Conservation (phyloP, 2,797 vertebrate species). For the Malurus leucopterus region DNA sequence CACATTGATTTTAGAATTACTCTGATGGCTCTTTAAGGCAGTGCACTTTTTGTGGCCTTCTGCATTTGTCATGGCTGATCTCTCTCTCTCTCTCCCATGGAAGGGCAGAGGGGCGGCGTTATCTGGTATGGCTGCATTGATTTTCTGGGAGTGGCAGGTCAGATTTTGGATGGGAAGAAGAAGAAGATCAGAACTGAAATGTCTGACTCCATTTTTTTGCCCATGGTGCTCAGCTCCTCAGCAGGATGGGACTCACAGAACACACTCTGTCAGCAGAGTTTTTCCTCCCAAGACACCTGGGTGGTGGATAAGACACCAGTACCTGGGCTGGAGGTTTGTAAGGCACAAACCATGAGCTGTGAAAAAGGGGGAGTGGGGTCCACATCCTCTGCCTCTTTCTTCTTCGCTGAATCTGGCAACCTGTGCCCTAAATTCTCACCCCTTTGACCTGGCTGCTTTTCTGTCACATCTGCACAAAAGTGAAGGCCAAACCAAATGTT, state of each 20-base stretch:
- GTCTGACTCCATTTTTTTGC: neutral
- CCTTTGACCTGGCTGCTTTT: neutral
- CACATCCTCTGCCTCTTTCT: rapidly evolving
- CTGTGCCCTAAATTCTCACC: neutral
- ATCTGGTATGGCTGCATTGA: neutral
- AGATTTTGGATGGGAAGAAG: neutral
- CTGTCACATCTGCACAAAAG: neutral
- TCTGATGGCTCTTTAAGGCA: constrained; percentile 12
- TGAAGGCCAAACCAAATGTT: neutral
- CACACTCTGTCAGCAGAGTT: neutral
- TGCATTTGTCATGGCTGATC: neutral
- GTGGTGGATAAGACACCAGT: rapidly evolving
- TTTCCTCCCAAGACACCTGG: neutral
- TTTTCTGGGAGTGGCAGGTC: neutral
- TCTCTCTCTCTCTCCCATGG: neutral
- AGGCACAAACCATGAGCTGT: neutral
- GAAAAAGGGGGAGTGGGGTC: neutral
- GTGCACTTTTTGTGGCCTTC: neutral
- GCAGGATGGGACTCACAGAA: neutral
- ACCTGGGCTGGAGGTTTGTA: neutral
- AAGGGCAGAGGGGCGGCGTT: neutral
- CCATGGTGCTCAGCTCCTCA: neutral
- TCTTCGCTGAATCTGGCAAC: neutral
- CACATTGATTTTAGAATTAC: constrained; percentile 29
- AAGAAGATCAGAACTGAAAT: neutral